Evolutionary conservation across 2,797 vertebrate species (phyloP).

Genomic region (Harpagifer antarcticus): DNA sequence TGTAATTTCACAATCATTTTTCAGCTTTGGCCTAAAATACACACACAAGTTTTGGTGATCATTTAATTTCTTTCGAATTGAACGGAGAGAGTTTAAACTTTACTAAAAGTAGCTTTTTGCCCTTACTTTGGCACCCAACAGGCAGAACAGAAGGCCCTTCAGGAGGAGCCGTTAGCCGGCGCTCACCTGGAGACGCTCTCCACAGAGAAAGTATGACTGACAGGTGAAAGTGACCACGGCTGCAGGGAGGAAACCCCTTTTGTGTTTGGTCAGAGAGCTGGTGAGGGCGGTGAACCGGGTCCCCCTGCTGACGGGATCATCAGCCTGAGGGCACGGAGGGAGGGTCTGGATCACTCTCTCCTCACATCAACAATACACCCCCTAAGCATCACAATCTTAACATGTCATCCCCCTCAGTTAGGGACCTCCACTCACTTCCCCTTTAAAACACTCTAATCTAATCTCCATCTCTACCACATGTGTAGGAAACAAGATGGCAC

Average conservation of each 20-base stretch:
- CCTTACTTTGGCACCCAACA: background rate
- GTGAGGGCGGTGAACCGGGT: slow-evolving; percentile 61
- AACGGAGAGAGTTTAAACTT: background rate
- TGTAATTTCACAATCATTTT: background rate
- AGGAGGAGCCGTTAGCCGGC: slow-evolving; percentile 29
- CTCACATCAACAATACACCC: slow-evolving; percentile 44
- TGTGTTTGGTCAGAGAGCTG: slow-evolving; percentile 75
- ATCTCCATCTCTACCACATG: slow-evolving; percentile 62
- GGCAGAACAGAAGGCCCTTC: background rate
- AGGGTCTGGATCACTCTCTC: slow-evolving; percentile 39
- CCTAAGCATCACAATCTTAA: slow-evolving; percentile 24
- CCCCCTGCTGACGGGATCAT: slow-evolving; percentile 49
- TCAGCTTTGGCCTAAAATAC: background rate
- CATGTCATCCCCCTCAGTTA: slow-evolving; percentile 31
- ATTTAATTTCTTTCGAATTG: too few relatives aligned
- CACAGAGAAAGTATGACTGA: slow-evolving; percentile 75
- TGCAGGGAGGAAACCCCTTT: slow-evolving; percentile 71
- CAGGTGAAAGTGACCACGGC: slow-evolving; percentile 80
- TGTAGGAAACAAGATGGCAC: slow-evolving; percentile 46
- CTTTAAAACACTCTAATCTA: slow-evolving; percentile 45
- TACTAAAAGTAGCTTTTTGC: slow-evolving; percentile 1
- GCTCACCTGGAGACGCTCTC: slow-evolving; percentile 60
- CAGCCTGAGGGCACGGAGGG: slow-evolving; percentile 50
- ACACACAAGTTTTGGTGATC: background rate
- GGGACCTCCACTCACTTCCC: slow-evolving; percentile 17